A percentile compares a stretch with the other conserved stretches of the same genome.
Evolutionary conservation across 2,797 vertebrate genomes (phyloP).

Genomic region (Enteromius mattozi): DNA sequence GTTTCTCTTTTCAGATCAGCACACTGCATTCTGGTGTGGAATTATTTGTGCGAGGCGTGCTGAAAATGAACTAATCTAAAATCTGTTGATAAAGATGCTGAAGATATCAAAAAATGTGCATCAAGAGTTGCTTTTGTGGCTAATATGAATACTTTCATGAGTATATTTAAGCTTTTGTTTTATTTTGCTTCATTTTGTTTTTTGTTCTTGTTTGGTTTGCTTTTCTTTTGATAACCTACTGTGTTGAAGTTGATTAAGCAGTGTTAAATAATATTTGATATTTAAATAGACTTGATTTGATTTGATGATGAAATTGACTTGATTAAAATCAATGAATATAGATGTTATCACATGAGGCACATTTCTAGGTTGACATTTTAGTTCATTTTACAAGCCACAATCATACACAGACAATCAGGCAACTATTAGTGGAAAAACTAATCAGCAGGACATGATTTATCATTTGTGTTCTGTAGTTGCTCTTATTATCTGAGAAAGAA

Average conservation of each 20-base stretch:
- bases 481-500: constrained; percentile 14
- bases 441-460: constrained; percentile 17
- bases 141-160: background rate
- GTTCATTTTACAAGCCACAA: background rate
- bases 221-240: background rate
- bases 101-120: background rate
- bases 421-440: constrained; percentile 1
- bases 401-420: background rate
- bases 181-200: background rate
- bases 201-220: background rate
- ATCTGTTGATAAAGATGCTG: constrained; percentile 1
- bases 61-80: background rate
- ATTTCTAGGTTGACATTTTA: background rate
- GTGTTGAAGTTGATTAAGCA: background rate
- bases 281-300: background rate
- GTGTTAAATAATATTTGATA: background rate
- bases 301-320: too few relatives aligned
- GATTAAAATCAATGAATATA: background rate
- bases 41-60: background rate
- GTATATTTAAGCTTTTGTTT: background rate
- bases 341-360: background rate
- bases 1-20: constrained; percentile 41
- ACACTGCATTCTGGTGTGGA: background rate
- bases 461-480: background rate
- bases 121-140: background rate